Evolutionary conservation across 30 jellyfish, hydroid and myxozoan species (phyloP).

Genomic region (Mastigias papua): DNA sequence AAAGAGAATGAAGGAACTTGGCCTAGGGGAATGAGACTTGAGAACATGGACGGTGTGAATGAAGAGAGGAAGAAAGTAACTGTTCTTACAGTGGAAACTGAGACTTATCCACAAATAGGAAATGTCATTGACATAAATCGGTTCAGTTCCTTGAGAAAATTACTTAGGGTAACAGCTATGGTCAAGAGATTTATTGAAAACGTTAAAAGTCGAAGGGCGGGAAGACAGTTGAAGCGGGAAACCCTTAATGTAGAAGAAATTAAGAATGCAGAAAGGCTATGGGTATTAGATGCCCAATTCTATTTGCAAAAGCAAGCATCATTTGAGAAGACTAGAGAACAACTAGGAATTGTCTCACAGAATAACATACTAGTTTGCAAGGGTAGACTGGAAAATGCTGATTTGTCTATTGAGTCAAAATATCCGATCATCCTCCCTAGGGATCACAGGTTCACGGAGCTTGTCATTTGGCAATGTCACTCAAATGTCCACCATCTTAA

Average conservation of each 20-base stretch:
- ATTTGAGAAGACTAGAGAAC: background rate
- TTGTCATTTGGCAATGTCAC: no score
- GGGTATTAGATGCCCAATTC: conserved; percentile 38
- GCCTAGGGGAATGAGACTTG: no score
- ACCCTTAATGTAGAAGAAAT: no score
- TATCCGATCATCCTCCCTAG: no score
- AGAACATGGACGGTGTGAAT: no score
- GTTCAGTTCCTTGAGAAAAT: conserved; percentile 1
- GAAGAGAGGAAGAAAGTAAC: conserved; percentile 35
- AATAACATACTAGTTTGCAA: background rate
- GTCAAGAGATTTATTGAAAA: no score
- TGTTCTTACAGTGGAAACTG: conserved; percentile 10
- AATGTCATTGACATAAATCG: no score
- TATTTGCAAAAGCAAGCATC: no score
- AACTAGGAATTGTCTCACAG: background rate
- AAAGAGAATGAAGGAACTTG: no score
- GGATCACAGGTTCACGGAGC: no score
- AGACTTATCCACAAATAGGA: background rate
- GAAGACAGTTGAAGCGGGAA: conserved; percentile 2
- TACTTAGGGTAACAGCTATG: no score
- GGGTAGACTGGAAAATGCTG: conserved; percentile 29
- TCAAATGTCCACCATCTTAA: no score
- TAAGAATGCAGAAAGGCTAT: conserved; percentile 22
- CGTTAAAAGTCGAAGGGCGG: conserved; percentile 13
- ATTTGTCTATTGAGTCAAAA: background rate